Conservation (phyloP, 2,888 invertebrate genomes). For the Trachelus troglodyta region DNA sequence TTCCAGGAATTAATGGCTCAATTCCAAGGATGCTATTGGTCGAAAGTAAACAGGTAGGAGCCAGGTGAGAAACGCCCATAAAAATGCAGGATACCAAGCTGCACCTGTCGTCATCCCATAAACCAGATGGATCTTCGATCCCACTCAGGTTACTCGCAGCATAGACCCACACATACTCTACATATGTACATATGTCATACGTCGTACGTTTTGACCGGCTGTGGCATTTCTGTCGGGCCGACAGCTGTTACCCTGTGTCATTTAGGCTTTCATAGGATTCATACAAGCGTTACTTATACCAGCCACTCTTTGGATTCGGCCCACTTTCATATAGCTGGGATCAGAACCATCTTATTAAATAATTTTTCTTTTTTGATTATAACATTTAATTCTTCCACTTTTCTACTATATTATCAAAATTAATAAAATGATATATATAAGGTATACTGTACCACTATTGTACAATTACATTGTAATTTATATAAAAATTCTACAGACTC, state of each 20-base stretch:
- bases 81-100: neutral
- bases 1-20: neutral
- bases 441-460: neutral
- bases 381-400: neutral
- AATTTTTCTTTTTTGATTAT: neutral
- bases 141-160: neutral
- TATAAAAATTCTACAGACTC: neutral
- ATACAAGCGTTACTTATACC: neutral
- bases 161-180: neutral
- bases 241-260: slow-evolving; percentile 24
- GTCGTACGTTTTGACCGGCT: slow-evolving; percentile 4
- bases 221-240: slow-evolving; percentile 9
- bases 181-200: slow-evolving; percentile 4
- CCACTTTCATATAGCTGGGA: neutral
- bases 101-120: neutral
- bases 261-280: slow-evolving; percentile 1
- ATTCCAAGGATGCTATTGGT: neutral
- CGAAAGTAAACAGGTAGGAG: slow-evolving; percentile 20
- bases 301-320: neutral
- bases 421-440: neutral
- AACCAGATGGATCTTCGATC: neutral
- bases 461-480: neutral
- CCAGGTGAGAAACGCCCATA: slow-evolving; percentile 26
- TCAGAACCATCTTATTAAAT: neutral
- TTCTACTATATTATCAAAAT: neutral